Evolutionary conservation across 1,140 invertebrate genomes (phyloP).

Genomic region (Oryctes rhinoceros): DNA sequence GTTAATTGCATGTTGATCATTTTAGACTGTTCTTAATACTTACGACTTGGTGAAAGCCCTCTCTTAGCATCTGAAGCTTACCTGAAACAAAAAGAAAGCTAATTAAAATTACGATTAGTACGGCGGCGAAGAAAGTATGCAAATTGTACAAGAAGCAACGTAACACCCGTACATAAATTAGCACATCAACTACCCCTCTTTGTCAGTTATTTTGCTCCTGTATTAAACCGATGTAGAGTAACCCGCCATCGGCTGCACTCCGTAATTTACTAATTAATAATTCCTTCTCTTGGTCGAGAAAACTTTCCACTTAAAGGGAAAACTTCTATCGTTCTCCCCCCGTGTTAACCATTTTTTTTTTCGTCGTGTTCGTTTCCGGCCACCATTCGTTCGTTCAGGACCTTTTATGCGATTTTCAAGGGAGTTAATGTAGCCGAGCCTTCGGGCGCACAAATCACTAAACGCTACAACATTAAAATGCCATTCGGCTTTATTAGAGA

Average conservation of each 20-base stretch:
- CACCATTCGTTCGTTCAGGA: conserved; percentile 13
- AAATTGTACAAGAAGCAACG: not conserved
- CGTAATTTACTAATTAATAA: conserved; percentile 35
- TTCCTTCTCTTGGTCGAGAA: not conserved
- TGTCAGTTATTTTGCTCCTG: not conserved
- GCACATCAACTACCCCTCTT: conserved; percentile 10
- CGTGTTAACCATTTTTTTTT: conserved; percentile 24
- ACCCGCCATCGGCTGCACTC: conserved; percentile 7
- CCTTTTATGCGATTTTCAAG: conserved; percentile 18
- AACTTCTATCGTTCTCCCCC: conserved; percentile 24
- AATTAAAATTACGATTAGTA: not conserved
- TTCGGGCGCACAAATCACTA: conserved; percentile 33
- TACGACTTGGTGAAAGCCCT: not conserved
- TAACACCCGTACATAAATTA: not conserved
- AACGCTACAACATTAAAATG: conserved; percentile 37
- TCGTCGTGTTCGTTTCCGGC: conserved; percentile 27
- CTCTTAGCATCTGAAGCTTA: not conserved
- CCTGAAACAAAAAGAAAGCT: conserved; percentile 18
- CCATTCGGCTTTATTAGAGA: conserved; percentile 32
- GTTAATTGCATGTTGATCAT: not conserved
- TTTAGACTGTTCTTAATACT: not conserved
- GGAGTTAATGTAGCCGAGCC: conserved; percentile 29
- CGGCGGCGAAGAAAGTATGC: conserved; percentile 4
- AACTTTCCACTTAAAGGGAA: conserved; percentile 18
- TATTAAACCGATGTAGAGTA: not conserved